phyloP scores from a whole-genome alignment of 2,113 vertebrate species.

The Pedionomus torquatus region DNA sequence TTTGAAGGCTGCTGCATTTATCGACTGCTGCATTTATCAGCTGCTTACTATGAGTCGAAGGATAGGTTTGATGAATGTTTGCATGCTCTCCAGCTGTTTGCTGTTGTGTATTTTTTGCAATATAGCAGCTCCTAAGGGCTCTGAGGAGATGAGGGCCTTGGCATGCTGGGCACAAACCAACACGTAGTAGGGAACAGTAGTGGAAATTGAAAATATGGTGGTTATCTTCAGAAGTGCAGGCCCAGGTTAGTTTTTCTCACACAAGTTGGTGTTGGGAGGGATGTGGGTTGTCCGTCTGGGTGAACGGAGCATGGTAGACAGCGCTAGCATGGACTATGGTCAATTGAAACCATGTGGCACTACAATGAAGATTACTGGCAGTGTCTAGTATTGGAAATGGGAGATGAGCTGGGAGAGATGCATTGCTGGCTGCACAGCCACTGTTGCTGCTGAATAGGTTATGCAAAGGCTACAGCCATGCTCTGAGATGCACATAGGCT shows the following conservation, averaged over 20 bases:
- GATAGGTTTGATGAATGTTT: background rate
- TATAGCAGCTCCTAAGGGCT: constrained; percentile 28
- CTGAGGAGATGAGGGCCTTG: background rate
- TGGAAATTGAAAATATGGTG: background rate
- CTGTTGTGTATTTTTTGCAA: constrained; percentile 20
- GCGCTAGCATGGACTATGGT: background rate
- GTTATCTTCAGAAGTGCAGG: background rate
- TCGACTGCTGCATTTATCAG: background rate
- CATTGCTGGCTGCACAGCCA: background rate
- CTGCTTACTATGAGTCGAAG: background rate
- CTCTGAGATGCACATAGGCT: background rate
- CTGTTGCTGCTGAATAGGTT: background rate
- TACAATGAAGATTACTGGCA: background rate
- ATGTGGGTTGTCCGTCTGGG: background rate
- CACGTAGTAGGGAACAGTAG: background rate
- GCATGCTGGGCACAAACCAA: fast-evolving
- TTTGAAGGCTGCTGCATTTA: background rate
- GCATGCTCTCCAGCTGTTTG: background rate
- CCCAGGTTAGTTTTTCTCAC: background rate
- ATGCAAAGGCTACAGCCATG: background rate
- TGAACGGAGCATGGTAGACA: background rate
- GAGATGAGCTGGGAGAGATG: background rate
- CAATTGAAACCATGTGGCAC: background rate
- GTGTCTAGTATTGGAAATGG: background rate
- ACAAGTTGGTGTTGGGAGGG: background rate